Percentiles rank a stretch among this genome's conserved stretches.
Conservation (phyloP, 2,888 invertebrate species). For the Busseola fusca region DNA sequence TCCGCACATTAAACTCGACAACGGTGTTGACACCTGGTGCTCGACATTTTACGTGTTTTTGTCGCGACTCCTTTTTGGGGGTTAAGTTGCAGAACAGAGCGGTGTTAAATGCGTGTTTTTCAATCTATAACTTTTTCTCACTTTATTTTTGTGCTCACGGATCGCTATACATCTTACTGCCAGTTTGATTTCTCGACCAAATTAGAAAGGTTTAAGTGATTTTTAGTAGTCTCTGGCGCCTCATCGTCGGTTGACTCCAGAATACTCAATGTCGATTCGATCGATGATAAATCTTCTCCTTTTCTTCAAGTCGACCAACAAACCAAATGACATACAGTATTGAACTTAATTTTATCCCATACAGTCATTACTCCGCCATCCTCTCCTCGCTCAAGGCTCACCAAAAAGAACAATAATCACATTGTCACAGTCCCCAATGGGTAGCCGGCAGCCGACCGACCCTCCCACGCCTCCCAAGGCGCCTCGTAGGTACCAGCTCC, state of each 20-base stretch:
- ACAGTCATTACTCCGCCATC: not conserved
- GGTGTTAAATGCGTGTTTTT: not conserved
- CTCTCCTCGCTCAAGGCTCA: not conserved
- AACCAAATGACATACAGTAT: not conserved
- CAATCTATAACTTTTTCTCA: not conserved
- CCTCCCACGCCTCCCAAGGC: conserved; percentile 12
- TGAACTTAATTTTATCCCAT: not conserved
- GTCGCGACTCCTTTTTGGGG: conserved; percentile 11
- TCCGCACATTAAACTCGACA: conserved; percentile 30
- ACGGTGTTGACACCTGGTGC: conserved; percentile 45
- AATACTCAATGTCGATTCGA: not conserved
- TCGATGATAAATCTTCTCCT: not conserved
- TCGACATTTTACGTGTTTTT: conserved; percentile 46
- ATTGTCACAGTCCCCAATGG: conserved; percentile 31
- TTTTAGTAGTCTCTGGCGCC: not conserved
- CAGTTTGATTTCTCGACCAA: not conserved
- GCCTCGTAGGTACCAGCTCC: not conserved
- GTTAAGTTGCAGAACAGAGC: not conserved
- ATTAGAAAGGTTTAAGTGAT: not conserved
- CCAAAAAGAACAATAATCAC: conserved; percentile 41
- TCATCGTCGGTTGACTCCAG: not conserved
- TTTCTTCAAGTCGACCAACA: not conserved
- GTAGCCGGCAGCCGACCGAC: conserved; percentile 3
- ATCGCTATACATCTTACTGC: no score
- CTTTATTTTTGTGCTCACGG: not conserved